Evolutionary conservation across 2,113 vertebrate species (phyloP).

Genomic region (Pogona vitticeps): DNA sequence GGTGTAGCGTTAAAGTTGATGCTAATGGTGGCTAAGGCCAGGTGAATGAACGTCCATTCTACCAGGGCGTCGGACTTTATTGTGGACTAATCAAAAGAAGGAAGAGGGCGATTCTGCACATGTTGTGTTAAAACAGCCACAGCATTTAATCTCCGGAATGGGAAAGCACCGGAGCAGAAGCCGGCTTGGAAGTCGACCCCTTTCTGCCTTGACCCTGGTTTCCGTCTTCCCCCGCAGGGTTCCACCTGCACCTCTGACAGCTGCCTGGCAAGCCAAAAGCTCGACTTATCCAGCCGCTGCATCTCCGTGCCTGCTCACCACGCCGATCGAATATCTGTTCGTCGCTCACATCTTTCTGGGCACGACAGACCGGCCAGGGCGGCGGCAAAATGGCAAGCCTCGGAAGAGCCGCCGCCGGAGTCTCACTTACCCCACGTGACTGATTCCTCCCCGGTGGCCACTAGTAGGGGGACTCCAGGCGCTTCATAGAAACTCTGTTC

Average conservation of each 20-base stretch:
- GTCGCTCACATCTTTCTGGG: not conserved
- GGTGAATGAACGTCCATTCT: no score
- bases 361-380: not conserved
- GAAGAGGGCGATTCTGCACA: no score
- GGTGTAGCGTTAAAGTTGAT: no score
- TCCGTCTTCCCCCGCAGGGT: no score
- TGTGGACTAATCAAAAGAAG: not conserved
- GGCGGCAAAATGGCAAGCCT: not conserved
- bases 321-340: not conserved
- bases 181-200: not conserved
- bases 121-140: not conserved
- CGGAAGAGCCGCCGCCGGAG: no score
- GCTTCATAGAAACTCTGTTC: not conserved
- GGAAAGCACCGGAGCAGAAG: not conserved
- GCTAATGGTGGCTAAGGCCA: no score
- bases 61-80: not conserved
- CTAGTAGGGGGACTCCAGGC: not conserved
- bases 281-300: not conserved
- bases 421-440: no score
- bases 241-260: not conserved
- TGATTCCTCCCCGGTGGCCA: no score
- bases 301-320: not conserved
- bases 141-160: no score
- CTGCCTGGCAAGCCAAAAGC: not conserved
- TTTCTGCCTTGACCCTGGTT: not conserved